Percentiles rank a stretch among this genome's conserved stretches.
phyloP scores from a whole-genome alignment of 2,797 vertebrate genomes.

The Myiotriccus ornatus region DNA sequence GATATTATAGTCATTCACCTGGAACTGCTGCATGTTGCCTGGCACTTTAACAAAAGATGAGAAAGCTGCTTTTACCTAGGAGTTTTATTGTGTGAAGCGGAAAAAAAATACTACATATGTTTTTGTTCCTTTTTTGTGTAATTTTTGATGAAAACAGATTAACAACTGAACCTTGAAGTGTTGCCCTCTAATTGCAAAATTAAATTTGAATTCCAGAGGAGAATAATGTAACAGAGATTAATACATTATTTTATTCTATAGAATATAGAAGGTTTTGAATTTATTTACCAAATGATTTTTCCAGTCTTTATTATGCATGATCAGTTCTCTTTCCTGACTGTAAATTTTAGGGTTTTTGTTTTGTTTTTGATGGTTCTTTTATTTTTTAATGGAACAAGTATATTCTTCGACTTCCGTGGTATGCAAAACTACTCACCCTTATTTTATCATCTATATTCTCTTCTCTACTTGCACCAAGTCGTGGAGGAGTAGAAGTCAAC shows the following conservation, averaged over 20 bases:
- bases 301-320: not conserved
- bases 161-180: not conserved
- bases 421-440: not conserved
- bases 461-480: not conserved
- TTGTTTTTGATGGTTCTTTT: not conserved
- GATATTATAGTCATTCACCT: not conserved
- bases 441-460: not conserved
- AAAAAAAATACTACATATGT: not conserved
- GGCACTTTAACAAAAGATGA: not conserved
- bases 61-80: not conserved
- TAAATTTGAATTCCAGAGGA: not conserved
- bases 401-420: not conserved
- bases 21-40: not conserved
- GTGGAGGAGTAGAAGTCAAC: not conserved
- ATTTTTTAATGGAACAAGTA: not conserved
- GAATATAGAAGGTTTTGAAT: not conserved
- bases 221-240: not conserved
- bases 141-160: not conserved
- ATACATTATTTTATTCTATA: not conserved
- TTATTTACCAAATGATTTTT: not conserved
- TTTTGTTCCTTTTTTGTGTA: not conserved
- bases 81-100: not conserved
- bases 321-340: not conserved
- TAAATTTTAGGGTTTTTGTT: not conserved
- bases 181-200: not conserved